A percentile compares a stretch with the other conserved stretches of the same genome.
Conservation (phyloP, 2,888 invertebrate species). For the Siphonodentalium dalli region DNA sequence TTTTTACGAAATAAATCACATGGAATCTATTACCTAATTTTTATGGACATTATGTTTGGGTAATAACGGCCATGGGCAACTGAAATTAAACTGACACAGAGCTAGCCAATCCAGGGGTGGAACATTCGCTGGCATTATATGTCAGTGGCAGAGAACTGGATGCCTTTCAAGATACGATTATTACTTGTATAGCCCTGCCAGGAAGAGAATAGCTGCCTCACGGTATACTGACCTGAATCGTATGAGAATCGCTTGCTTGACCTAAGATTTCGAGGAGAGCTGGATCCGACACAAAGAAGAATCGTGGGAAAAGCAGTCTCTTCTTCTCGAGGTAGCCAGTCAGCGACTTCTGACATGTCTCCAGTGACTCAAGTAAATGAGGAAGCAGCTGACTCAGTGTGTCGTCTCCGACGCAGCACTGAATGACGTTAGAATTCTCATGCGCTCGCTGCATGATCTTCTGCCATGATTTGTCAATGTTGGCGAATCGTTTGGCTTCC, state of each 20-base stretch:
- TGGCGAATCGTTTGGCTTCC: conserved; percentile 75
- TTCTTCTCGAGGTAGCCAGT: conserved; percentile 75
- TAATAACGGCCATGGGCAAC: no score
- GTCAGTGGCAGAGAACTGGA: not conserved
- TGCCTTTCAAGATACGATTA: not conserved
- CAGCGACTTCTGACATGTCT: conserved; percentile 94
- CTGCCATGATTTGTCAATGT: conserved; percentile 98
- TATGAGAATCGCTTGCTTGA: conserved; percentile 66
- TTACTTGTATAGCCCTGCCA: no score
- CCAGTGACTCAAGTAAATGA: conserved; percentile 93
- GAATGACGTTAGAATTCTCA: conserved; percentile 93
- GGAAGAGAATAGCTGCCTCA: no score
- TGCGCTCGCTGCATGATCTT: conserved; percentile 92
- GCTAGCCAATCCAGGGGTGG: no score
- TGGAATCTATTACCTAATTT: no score
- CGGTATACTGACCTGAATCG: conserved; percentile 62
- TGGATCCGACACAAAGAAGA: conserved; percentile 67
- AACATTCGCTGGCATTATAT: not conserved
- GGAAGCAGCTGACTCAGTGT: conserved; percentile 88
- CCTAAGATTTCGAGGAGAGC: conserved; percentile 66
- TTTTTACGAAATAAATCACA: no score
- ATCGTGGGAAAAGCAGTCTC: conserved; percentile 64
- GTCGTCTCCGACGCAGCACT: conserved; percentile 96
- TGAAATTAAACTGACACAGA: no score
- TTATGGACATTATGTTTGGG: no score